phyloP scores from a whole-genome alignment of 2,113 vertebrate species.

The Empidonax traillii region DNA sequence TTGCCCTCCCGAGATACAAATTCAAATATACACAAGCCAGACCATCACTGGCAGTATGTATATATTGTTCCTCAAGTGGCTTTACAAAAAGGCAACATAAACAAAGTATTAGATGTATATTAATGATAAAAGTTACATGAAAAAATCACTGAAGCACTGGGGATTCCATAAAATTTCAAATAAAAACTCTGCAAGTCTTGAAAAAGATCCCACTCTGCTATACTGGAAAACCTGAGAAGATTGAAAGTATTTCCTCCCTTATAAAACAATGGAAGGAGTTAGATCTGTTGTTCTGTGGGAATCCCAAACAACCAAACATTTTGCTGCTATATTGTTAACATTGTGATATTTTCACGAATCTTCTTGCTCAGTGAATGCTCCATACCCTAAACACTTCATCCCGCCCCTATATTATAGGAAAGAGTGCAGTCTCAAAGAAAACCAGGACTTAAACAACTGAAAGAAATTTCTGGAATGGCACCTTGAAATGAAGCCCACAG shows the following conservation, averaged over 20 bases:
- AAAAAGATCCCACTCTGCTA: background rate
- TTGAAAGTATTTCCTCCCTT: background rate
- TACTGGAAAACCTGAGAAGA: background rate
- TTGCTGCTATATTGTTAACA: background rate
- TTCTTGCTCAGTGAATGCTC: background rate
- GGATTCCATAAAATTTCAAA: background rate
- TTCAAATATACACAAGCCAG: background rate
- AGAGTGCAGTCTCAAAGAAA: background rate
- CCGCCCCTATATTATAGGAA: background rate
- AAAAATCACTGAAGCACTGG: background rate
- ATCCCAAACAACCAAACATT: background rate
- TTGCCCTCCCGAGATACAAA: background rate
- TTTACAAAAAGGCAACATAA: background rate
- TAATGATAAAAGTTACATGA: background rate
- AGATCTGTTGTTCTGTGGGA: background rate
- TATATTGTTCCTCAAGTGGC: background rate
- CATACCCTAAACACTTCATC: background rate
- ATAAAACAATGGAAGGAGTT: background rate
- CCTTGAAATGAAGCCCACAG: background rate
- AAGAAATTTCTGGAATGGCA: background rate
- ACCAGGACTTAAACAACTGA: background rate
- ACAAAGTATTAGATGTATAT: background rate
- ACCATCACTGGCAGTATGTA: background rate
- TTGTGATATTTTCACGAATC: background rate
- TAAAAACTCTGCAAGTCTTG: background rate